phyloP scores from a whole-genome alignment of 2,888 invertebrate genomes.

The Venusia cambrica region DNA sequence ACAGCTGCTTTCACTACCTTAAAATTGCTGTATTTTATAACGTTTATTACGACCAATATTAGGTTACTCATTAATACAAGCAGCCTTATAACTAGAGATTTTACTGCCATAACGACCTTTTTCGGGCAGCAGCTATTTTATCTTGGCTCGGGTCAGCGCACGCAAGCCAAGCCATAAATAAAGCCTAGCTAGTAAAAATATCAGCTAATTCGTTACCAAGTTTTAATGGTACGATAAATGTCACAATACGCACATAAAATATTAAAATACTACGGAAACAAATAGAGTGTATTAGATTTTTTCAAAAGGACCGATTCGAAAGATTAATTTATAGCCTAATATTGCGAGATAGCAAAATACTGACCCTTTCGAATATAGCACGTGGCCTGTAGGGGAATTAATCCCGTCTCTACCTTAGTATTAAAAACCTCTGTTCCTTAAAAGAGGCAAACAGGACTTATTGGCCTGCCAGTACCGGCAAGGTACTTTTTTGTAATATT shows the following conservation, averaged over 20 bases:
- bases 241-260: slow-evolving; percentile 37
- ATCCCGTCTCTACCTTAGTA: no score
- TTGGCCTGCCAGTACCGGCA: no score
- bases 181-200: slow-evolving; percentile 27
- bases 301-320: no score
- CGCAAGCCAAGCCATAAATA: slow-evolving; percentile 27
- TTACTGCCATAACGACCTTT: slow-evolving; percentile 17
- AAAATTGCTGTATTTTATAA: slow-evolving; percentile 11
- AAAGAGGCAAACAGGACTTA: no score
- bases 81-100: slow-evolving; percentile 15
- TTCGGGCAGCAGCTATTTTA: slow-evolving; percentile 14
- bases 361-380: no score
- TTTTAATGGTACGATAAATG: slow-evolving; percentile 33
- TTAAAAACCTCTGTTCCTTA: no score
- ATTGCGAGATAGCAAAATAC: background rate
- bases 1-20: no score
- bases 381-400: no score
- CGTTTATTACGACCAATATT: slow-evolving; percentile 17
- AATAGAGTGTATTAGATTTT: slow-evolving; percentile 42
- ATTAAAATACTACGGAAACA: slow-evolving; percentile 56
- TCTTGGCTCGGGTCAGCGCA: slow-evolving; percentile 21
- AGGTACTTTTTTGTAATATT: no score
- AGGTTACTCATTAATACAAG: slow-evolving; percentile 15
- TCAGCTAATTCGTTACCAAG: slow-evolving; percentile 30
- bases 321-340: slow-evolving; percentile 1